These are phyloP conservation scores for Rhabdornis inornatus DNA, from an alignment of 2,113 vertebrate genomes.

Conservation along the genomic window DNA sequence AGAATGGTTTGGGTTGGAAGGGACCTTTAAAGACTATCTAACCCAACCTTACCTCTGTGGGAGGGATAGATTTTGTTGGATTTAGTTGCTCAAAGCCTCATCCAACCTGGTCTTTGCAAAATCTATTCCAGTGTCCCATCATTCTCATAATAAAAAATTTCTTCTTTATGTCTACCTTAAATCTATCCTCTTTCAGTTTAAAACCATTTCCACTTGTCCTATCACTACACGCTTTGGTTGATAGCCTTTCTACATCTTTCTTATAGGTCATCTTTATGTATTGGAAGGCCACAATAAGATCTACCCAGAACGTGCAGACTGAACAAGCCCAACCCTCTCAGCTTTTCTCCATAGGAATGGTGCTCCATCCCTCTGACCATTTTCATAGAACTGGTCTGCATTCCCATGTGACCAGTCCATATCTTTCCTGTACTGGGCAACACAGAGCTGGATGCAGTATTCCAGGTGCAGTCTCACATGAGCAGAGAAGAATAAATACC, in stretches of 20 bases:
- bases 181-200: neutral
- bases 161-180: neutral
- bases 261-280: neutral
- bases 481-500: neutral
- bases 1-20: neutral
- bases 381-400: neutral
- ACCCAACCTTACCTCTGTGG: neutral
- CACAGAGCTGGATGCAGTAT: neutral
- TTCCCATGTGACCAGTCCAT: neutral
- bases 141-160: neutral
- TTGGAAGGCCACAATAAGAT: neutral
- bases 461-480: neutral
- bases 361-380: neutral
- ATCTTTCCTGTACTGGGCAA: neutral
- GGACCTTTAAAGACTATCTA: neutral
- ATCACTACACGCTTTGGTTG: neutral
- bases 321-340: neutral
- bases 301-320: neutral
- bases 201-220: neutral
- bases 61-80: neutral
- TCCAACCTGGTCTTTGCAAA: neutral
- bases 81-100: neutral
- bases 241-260: neutral
- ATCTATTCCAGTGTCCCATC: neutral
- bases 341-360: neutral